These are phyloP conservation scores for Osmoderma eremita DNA, from an alignment of 2,888 invertebrate genomes.

Conservation along the genomic window DNA sequence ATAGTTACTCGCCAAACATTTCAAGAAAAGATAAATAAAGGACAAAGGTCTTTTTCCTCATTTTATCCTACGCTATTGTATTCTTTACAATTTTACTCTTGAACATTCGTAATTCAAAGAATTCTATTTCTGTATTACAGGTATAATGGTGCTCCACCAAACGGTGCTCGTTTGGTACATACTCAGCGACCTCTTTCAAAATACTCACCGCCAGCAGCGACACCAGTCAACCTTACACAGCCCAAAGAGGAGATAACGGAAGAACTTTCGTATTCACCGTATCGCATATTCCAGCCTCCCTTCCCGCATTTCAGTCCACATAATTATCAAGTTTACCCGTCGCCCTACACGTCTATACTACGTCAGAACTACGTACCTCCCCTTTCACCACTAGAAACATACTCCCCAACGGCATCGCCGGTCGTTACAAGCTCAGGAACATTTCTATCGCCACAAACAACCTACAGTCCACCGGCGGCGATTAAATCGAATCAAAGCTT, in stretches of 20 bases:
- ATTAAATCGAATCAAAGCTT: slow-evolving; percentile 46
- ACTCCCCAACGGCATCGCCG: slow-evolving; percentile 61
- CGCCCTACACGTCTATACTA: slow-evolving; percentile 60
- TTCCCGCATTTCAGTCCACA: slow-evolving; percentile 50
- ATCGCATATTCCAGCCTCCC: slow-evolving; percentile 54
- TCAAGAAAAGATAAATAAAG: too few species aligned
- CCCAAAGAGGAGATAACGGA: slow-evolving; percentile 45
- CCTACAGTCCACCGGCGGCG: slow-evolving; percentile 52
- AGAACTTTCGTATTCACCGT: slow-evolving; percentile 54
- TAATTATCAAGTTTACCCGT: slow-evolving; percentile 57
- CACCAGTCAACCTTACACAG: slow-evolving; percentile 63
- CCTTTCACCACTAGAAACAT: slow-evolving; percentile 61
- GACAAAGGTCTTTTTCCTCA: too few species aligned
- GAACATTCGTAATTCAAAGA: background rate
- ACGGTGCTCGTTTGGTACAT: slow-evolving; percentile 57
- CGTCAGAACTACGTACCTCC: slow-evolving; percentile 64
- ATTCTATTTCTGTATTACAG: slow-evolving; percentile 45
- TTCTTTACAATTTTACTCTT: background rate
- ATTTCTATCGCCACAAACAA: slow-evolving; percentile 58
- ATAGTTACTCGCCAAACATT: too few species aligned
- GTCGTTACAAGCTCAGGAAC: slow-evolving; percentile 58
- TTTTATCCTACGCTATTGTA: background rate
- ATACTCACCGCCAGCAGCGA: slow-evolving; percentile 59
- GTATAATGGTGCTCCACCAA: slow-evolving; percentile 60
- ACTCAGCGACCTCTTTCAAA: slow-evolving; percentile 58